phyloP scores from a whole-genome alignment of 2,113 vertebrate genomes.

The Elephas maximus region DNA sequence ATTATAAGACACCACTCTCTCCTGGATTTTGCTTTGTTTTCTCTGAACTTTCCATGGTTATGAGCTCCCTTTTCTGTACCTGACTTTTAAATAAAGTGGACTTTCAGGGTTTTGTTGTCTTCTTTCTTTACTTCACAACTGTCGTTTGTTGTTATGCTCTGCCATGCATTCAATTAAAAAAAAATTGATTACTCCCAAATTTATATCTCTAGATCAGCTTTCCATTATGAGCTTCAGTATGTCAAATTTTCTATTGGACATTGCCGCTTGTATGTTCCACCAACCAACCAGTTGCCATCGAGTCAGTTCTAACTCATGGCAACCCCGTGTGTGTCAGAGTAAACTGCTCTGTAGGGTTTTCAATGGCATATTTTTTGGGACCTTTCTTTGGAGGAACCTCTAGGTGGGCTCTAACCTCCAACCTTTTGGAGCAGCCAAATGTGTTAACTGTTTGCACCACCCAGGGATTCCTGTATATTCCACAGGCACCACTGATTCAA shows the following conservation, averaged over 20 bases:
- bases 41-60: conserved; percentile 26
- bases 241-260: background rate
- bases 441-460: background rate
- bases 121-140: background rate
- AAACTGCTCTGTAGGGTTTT: background rate
- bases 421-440: background rate
- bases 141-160: background rate
- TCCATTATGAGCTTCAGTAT: conserved; percentile 19
- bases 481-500: background rate
- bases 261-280: background rate
- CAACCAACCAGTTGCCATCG: background rate
- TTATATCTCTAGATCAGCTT: conserved; percentile 26
- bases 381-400: background rate
- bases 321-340: background rate
- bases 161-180: background rate
- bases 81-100: background rate
- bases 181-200: background rate
- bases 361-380: background rate
- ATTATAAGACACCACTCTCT: background rate
- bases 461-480: background rate
- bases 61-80: background rate
- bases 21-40: background rate
- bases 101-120: background rate
- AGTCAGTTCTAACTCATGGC: background rate
- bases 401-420: background rate